A percentile compares a stretch with the other conserved stretches of the same genome.
phyloP scores from a whole-genome alignment of 2,888 invertebrate genomes.

The Cheilosia vernalis region DNA sequence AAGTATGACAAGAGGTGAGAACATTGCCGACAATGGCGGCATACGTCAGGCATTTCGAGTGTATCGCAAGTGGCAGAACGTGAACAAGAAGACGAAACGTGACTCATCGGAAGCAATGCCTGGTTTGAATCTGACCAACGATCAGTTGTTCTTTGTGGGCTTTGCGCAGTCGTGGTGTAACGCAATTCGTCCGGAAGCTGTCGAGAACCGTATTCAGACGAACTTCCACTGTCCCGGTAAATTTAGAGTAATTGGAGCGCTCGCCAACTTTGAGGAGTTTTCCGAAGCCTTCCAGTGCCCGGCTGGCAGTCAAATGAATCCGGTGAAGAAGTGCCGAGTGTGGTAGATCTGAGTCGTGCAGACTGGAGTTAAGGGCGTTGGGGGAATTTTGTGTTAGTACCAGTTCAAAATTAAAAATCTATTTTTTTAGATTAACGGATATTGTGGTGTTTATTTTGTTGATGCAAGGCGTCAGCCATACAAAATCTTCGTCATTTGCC shows the following conservation, averaged over 20 bases:
- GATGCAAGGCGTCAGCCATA: too few species aligned
- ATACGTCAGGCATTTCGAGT: conserved; percentile 75
- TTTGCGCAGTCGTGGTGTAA: conserved; percentile 76
- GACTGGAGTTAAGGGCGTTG: not conserved
- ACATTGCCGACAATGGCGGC: conserved; percentile 77
- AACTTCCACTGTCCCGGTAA: conserved; percentile 75
- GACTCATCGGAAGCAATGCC: conserved; percentile 73
- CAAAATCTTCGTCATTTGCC: too few species aligned
- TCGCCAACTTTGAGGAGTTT: conserved; percentile 74
- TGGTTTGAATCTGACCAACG: conserved; percentile 64
- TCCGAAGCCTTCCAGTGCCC: conserved; percentile 70
- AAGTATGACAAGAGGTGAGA: conserved; percentile 68
- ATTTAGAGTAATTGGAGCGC: conserved; percentile 74
- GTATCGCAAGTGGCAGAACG: conserved; percentile 75
- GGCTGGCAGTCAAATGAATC: conserved; percentile 56
- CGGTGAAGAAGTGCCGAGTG: conserved; percentile 56
- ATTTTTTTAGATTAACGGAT: not conserved
- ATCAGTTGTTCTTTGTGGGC: conserved; percentile 76
- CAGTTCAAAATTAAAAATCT: not conserved
- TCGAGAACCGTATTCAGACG: conserved; percentile 66
- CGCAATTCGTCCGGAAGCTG: conserved; percentile 68
- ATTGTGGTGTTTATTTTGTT: too few species aligned
- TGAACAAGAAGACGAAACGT: conserved; percentile 45
- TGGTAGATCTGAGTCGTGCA: conserved; percentile 43
- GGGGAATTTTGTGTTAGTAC: not conserved